A percentile compares a stretch with the other conserved stretches of the same genome.
phyloP scores from a whole-genome alignment of 2,113 vertebrate species.

The Pomatostomus ruficeps region DNA sequence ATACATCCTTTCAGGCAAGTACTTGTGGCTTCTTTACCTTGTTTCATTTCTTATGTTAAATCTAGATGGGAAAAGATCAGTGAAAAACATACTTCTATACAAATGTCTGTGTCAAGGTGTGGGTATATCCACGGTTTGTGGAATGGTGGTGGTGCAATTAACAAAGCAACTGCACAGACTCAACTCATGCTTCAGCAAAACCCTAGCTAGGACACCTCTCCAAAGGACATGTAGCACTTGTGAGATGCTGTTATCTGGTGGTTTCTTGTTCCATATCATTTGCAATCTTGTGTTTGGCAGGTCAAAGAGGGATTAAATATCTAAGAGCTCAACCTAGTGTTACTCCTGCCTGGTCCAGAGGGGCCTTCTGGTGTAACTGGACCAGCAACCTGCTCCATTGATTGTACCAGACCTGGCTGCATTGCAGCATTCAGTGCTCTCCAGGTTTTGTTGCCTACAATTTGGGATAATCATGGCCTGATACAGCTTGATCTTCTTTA shows the following conservation, averaged over 20 bases:
- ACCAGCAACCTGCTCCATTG: background rate
- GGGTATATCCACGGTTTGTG: background rate
- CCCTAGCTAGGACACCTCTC: background rate
- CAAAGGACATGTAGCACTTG: background rate
- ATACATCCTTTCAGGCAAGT: background rate
- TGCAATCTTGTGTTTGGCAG: background rate
- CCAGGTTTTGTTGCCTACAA: background rate
- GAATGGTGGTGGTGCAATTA: background rate
- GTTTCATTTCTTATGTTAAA: background rate
- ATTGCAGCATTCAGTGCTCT: background rate
- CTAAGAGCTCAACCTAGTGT: background rate
- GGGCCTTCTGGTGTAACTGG: background rate
- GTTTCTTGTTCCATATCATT: background rate
- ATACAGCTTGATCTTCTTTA: background rate
- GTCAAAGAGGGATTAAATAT: background rate
- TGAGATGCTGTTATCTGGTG: background rate
- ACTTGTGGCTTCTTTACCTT: background rate
- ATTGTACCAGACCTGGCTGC: background rate
- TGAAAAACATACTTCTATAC: background rate
- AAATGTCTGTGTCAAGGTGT: fast-evolving
- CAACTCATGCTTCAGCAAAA: background rate
- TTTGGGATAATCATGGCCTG: background rate
- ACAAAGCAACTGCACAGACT: background rate
- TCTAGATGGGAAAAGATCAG: background rate
- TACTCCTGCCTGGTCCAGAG: background rate